phyloP scores from a whole-genome alignment of 2,113 vertebrate species.

The Gymnobelideus leadbeateri region DNA sequence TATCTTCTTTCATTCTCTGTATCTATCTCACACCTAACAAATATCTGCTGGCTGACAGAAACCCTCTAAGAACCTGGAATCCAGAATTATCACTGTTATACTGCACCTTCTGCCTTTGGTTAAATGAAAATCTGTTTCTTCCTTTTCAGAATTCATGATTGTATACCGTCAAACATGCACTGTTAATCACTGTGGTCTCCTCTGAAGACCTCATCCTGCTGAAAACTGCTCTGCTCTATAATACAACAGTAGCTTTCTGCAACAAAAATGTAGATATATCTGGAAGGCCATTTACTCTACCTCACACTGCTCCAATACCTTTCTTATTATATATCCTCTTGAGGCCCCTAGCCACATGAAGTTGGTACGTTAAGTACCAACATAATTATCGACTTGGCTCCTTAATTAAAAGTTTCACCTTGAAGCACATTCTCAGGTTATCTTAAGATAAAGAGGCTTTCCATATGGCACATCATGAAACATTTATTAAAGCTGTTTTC shows the following conservation, averaged over 20 bases:
- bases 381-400: constrained; percentile 60
- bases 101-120: constrained; percentile 3
- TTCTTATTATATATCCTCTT: constrained; percentile 41
- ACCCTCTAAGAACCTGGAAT: constrained; percentile 4
- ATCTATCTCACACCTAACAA: neutral
- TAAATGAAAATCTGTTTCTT: constrained; percentile 18
- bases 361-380: constrained; percentile 58
- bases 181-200: constrained; percentile 22
- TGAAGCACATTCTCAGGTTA: constrained; percentile 30
- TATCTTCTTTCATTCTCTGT: constrained; percentile 42
- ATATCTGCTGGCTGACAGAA: neutral
- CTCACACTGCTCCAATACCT: constrained; percentile 23
- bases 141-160: neutral
- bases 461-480: neutral
- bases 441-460: constrained; percentile 45
- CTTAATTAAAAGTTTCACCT: constrained; percentile 67
- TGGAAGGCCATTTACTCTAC: constrained; percentile 37
- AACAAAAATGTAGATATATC: constrained; percentile 27
- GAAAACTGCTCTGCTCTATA: constrained; percentile 25
- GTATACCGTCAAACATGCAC: constrained; percentile 29
- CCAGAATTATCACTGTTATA: neutral
- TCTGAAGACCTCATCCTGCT: constrained; percentile 43
- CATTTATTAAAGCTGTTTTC: neutral
- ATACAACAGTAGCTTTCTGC: constrained; percentile 31
- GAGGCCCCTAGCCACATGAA: constrained; percentile 48